These are phyloP conservation scores for Borostomias antarcticus DNA, from an alignment of 2,797 vertebrate genomes.

Conservation along the genomic window DNA sequence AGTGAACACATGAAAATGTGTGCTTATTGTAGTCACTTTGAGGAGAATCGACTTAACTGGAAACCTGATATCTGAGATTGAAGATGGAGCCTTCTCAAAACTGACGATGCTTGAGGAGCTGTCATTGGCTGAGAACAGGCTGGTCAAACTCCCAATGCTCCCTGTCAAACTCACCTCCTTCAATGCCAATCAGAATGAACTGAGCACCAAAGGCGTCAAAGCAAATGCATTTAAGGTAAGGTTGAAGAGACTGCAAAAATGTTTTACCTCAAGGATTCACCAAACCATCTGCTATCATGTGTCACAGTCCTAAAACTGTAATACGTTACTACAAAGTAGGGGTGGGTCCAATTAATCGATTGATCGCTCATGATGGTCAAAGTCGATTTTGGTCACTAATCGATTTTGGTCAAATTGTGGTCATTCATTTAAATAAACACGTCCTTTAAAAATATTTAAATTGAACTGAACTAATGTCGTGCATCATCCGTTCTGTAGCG, in stretches of 20 bases:
- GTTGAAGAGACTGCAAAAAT: not conserved
- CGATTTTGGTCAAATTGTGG: too few species aligned
- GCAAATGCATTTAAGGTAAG: constrained; percentile 89
- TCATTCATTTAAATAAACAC: too few species aligned
- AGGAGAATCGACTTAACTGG: constrained; percentile 95
- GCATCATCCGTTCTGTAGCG: too few species aligned
- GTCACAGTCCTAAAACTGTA: too few species aligned
- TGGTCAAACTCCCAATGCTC: constrained; percentile 89
- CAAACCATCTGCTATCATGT: too few species aligned
- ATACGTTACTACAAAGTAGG: too few species aligned
- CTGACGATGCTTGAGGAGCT: constrained; percentile 88
- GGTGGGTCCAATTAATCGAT: too few species aligned
- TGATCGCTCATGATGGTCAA: too few species aligned
- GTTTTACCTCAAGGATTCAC: too few species aligned
- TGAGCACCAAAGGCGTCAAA: constrained; percentile 93
- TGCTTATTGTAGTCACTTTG: constrained; percentile 82
- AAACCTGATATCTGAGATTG: constrained; percentile 94
- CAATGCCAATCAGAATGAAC: constrained; percentile 91
- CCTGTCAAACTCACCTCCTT: constrained; percentile 87
- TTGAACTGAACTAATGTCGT: too few species aligned
- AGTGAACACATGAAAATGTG: not conserved
- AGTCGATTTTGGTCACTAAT: too few species aligned
- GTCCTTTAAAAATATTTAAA: too few species aligned
- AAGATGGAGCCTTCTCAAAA: constrained; percentile 92
- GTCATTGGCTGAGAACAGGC: constrained; percentile 88